Evolutionary conservation across 2,797 vertebrate genomes (phyloP).

Genomic region (Prunella strophiata): DNA sequence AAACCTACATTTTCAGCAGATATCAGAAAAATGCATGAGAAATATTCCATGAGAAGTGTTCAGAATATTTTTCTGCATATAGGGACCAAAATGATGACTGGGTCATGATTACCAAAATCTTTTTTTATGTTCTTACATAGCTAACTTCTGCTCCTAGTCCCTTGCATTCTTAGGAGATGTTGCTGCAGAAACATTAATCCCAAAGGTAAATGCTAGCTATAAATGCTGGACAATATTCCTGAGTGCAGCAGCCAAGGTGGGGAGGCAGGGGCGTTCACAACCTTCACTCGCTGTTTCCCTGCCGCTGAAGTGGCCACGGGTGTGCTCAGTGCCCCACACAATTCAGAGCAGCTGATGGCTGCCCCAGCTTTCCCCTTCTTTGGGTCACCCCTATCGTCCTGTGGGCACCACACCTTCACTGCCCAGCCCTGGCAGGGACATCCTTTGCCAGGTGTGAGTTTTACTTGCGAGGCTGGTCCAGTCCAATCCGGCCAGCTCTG

Average conservation of each 20-base stretch:
- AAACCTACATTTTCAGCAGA: not conserved
- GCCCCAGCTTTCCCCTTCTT: not conserved
- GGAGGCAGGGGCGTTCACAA: not conserved
- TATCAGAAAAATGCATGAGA: not conserved
- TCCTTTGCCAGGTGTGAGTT: no score
- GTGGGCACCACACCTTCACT: rapidly evolving
- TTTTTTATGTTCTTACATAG: not conserved
- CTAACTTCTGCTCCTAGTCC: not conserved
- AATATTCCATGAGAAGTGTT: not conserved
- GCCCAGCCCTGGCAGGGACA: rapidly evolving
- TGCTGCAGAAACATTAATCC: not conserved
- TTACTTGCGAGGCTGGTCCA: no score
- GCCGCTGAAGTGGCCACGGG: not conserved
- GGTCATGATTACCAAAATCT: not conserved
- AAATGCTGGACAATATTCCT: not conserved
- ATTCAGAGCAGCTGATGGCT: not conserved
- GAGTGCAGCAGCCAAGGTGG: not conserved
- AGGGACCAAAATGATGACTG: not conserved
- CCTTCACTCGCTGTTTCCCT: not conserved
- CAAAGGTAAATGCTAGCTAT: not conserved
- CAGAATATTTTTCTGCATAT: not conserved
- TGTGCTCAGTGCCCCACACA: rapidly evolving
- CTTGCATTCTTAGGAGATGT: not conserved
- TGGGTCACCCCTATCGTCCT: not conserved
- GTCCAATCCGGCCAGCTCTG: no score